Evolutionary conservation across 2,888 invertebrate species (phyloP).

Genomic region (Thysanoteuthis rhombus): DNA sequence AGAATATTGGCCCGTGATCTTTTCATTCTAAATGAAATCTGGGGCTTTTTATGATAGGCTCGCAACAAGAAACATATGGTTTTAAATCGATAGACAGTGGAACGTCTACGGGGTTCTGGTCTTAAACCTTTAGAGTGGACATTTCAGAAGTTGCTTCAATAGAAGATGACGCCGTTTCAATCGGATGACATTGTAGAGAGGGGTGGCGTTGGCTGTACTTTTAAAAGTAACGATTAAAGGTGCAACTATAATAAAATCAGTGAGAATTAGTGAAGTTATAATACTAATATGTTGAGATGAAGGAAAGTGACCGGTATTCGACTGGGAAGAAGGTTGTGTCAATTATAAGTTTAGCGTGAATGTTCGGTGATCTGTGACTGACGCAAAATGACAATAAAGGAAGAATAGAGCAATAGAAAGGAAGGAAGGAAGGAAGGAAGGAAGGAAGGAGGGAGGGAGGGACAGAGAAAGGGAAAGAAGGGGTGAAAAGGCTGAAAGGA

Average conservation of each 20-base stretch:
- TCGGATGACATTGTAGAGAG: neutral
- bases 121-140: neutral
- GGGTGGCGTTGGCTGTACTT: neutral
- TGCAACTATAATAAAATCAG: neutral
- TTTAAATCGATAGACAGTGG: neutral
- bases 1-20: neutral
- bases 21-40: neutral
- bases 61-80: neutral
- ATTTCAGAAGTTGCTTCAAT: neutral
- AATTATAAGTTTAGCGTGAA: too few species aligned
- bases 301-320: neutral
- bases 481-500: too few species aligned
- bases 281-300: neutral
- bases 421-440: too few species aligned
- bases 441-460: too few species aligned
- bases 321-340: neutral
- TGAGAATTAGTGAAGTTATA: neutral
- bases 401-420: too few species aligned
- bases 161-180: neutral
- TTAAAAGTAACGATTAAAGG: neutral
- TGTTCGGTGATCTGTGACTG: too few species aligned
- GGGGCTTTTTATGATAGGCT: neutral
- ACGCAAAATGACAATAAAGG: too few species aligned
- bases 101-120: too few species aligned
- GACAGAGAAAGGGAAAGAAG: too few species aligned